Base-by-base conservation (phyloP, 92 coral and sea anemone species). In the Ricordea florida region DNA sequence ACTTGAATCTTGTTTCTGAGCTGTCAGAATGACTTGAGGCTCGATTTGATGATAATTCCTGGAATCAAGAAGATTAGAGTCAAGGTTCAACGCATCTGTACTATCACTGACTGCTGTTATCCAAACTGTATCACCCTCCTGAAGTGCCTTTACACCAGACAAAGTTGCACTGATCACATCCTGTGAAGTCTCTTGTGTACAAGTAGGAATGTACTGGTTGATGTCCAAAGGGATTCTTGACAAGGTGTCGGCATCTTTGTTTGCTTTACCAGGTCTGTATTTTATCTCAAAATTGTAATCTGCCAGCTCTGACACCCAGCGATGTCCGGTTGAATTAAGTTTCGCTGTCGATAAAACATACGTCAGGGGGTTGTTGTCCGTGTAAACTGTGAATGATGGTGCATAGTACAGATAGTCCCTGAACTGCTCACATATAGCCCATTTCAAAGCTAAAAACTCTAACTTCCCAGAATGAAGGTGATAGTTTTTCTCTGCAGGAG, bases 301-400 rank as follows among this genome's bases (percentile, higher is more conserved):
- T 5, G 84, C 75, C 13, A 78, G 46, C 29, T 78, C 76, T 11
- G 76, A 62, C 11, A 78, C 85, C 85, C 78, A 58, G 10, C 75
- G 56, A 15, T 62, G 66, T 76, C 83, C 75, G n/a, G 67, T 76
- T 0, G 74, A 60, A 48, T 76, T 76, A 22, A 76, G 46, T 17
- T 65, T 76, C 0, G 83, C 83, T 14, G 83, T 35, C 0, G 83
- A 64, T 8, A 76, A 71, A 9, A 78, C 78, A 42, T 57, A 78
- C 0, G 84, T 78, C 6, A 56, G 56, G 17, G 76, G 77, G 14
- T 78, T 78, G 20, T 78, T 77, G 49, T 65, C 76, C 0, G 76
- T 65, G 53, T 66, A 67, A 0, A 66, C 20, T 22, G 51, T 63
- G 24, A 62, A 40, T 40, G 70, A 41, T 10, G 27, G 70, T 0